Conservation (phyloP, 2,797 vertebrate species). For the Bradypodion ventrale region DNA sequence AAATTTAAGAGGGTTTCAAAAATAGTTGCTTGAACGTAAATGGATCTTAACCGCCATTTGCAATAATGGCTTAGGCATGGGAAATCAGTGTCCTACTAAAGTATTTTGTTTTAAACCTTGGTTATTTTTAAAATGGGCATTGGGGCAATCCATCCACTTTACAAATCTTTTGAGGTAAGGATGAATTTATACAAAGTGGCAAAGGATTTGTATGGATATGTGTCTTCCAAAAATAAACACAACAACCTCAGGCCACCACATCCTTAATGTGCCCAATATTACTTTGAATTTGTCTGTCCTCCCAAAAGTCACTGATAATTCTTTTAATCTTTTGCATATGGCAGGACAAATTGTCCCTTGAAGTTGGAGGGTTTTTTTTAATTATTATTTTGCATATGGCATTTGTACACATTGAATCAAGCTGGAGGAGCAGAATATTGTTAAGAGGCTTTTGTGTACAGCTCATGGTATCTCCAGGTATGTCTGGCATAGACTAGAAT, state of each 20-base stretch:
- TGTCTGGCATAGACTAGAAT: neutral
- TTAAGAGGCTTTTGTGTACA: neutral
- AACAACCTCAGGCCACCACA: neutral
- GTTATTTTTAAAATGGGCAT: neutral
- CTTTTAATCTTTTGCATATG: neutral
- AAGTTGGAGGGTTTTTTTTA: neutral
- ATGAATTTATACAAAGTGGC: neutral
- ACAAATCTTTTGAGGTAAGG: neutral
- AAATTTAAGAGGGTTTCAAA: neutral
- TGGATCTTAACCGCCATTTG: neutral
- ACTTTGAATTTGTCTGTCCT: neutral
- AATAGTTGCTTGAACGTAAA: neutral
- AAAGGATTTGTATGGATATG: neutral
- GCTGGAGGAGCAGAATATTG: neutral
- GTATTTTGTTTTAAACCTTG: neutral
- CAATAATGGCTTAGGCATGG: conserved; percentile 24
- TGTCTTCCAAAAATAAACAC: neutral
- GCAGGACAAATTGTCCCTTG: neutral
- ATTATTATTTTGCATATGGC: no score
- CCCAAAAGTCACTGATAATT: neutral
- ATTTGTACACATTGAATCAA: no score
- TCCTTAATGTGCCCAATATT: neutral
- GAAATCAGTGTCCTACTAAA: conserved; percentile 5
- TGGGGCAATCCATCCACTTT: neutral
- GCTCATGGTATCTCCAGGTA: neutral